Conservation (phyloP, 2,888 invertebrate species). For the Noctua janthina region DNA sequence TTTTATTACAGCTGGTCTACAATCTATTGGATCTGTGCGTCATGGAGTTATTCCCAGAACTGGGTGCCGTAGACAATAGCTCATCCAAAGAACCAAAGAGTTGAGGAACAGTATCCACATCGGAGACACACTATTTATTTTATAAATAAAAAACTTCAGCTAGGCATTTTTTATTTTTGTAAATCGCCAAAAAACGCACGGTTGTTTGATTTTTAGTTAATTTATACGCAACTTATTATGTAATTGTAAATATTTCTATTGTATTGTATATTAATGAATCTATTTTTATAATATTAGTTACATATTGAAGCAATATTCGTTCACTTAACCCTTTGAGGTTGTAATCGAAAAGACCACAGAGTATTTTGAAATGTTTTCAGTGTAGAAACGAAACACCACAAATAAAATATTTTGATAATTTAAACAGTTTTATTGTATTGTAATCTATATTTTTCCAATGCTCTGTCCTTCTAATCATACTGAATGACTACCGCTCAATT, state of each 20-base stretch:
- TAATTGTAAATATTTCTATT: conserved; percentile 69
- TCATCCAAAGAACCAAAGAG: conserved; percentile 75
- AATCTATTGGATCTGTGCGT: conserved; percentile 94
- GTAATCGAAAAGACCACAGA: conserved; percentile 68
- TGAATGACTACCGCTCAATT: not conserved
- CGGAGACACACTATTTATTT: conserved; percentile 58
- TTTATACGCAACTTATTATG: conserved; percentile 60
- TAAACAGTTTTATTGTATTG: conserved; percentile 39
- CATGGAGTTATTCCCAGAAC: conserved; percentile 94
- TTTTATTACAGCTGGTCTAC: conserved; percentile 92
- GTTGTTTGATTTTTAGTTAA: conserved; percentile 69
- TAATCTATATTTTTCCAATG: not conserved
- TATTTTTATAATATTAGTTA: conserved; percentile 83
- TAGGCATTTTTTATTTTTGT: conserved; percentile 62
- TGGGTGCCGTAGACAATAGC: conserved; percentile 72
- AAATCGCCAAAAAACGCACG: conserved; percentile 60
- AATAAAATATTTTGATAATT: conserved; percentile 85
- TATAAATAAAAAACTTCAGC: conserved; percentile 51
- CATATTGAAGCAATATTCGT: conserved; percentile 68
- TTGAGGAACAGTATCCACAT: conserved; percentile 70
- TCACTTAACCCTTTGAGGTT: conserved; percentile 63
- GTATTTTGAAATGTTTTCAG: conserved; percentile 77
- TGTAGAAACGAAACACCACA: conserved; percentile 72
- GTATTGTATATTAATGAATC: conserved; percentile 75
- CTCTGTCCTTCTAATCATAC: not conserved